Conservation (phyloP, 2,797 vertebrate genomes). For the Limosa lapponica region DNA sequence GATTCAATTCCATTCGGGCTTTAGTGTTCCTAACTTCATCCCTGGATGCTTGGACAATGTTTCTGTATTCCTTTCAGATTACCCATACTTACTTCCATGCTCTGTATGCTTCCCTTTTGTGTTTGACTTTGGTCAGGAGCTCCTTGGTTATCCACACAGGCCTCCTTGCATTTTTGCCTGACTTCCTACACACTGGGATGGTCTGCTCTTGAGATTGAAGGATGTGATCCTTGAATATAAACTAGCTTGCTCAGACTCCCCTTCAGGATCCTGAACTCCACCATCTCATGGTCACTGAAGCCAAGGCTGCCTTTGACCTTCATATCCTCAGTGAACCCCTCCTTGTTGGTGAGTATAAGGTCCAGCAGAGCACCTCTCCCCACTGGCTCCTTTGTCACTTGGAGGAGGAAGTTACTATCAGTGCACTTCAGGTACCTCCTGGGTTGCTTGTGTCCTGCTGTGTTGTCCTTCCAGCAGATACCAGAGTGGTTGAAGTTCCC, state of each 20-base stretch:
- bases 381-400: background rate
- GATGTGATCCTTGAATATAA: background rate
- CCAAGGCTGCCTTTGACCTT: background rate
- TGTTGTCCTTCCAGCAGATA: background rate
- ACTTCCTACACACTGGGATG: background rate
- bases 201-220: background rate
- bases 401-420: background rate
- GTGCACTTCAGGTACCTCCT: background rate
- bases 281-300: background rate
- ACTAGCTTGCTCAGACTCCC: background rate
- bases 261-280: background rate
- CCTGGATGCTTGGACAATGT: background rate
- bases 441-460: background rate
- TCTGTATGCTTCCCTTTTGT: background rate
- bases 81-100: background rate
- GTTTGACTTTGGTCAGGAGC: background rate
- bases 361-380: background rate
- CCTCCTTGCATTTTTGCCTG: background rate
- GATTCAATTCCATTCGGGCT: background rate
- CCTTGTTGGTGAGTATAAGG: background rate
- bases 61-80: background rate
- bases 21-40: background rate
- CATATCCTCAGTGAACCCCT: background rate
- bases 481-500: background rate
- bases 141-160: background rate